Base-by-base conservation (phyloP, 1,140 invertebrate genomes). In the Anastatus disparis region DNA sequence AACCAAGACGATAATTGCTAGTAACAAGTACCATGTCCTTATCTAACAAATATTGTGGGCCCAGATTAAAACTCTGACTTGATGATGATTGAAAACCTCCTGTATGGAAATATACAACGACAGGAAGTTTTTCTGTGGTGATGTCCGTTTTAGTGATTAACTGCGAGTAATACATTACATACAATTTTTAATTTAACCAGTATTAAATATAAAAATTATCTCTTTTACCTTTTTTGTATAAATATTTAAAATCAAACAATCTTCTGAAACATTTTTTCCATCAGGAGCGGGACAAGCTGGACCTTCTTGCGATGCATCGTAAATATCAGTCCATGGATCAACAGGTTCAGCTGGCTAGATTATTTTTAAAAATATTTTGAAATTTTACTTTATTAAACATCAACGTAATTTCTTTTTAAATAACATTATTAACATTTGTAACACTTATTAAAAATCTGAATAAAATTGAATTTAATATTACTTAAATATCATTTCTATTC, bases 1-100 rank as follows among this genome's bases (percentile, higher is more conserved):
- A 88, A 44, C 83, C 89, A 4, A 93, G 82, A n/a, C 92, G 85
- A 79, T 93, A 93, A 81, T 93, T 93, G 12, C 92, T 87, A 1
- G 90, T 91, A 1, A 93, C 89, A 3, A 90, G 85, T 12, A 94
- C 88, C 35, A 92, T 75, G 69, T 91, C 88, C 22, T 87, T 82
- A 72, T 91, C 89, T 69, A 92, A 82, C 2, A 93, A 77, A 72
- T 90, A 90, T 75, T 90, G 84, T 0, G 90, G 90, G 0, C 89
- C 89, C 2, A 85, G 87, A 20, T 87, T 75, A 63, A 85, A 86
- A 40, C 76, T 86, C 79, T 79, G 85, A 62, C n/a, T 86, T 10
- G 89, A 89, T 89, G 80, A 42, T n/a, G n/a, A n/a, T n/a, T n/a
- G n/a, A n/a, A n/a, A n/a, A n/a, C n/a, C n/a, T n/a, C n/a, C n/a